Evolutionary conservation across 2,113 vertebrate species (phyloP), one percentile per base, ranked within the genome.

Genomic region (Pseudorectes ferrugineus): DNA sequence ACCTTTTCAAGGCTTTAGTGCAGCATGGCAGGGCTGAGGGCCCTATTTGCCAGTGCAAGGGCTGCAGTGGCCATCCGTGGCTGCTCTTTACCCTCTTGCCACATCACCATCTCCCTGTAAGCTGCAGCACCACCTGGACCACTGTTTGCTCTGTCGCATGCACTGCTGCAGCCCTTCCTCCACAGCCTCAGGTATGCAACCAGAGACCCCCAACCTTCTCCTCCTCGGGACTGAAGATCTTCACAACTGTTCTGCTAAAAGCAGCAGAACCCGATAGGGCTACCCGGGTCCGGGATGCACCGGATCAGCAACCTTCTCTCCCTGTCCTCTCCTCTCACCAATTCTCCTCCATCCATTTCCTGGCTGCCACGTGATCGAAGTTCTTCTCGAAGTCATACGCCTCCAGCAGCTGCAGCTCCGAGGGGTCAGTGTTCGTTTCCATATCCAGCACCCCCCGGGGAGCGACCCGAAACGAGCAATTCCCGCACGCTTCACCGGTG

Each of bases 371-470:
- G 3, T 26, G 11, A 40, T 38, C 14, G 71, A 92, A 92, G 66
- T 62, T 79, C 59, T 29, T 92, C 42, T 92, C 73, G 24, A 92
- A 92, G 33, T 84, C 66, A 33, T 78, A 88, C 16, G 36, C 72
- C 35, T 46, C 58, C 26, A 72, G 54, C 2, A 35, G 36, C 52
- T 73, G 85, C 54, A 88, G 28, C 14, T 92, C 85, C 28, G 66
- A 62, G 8, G 42, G 52, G 24, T 88, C 85, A 43, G 31, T 0
- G 35, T 4, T 48, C 28, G 1, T 3, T 12, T 88, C 78, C 85
- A 84, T 78, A 17, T 7, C 51, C 46, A 12, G 20, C 46, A 49
- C 20, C 18, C 5, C 23, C 12, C n/a, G n/a, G 31, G 31, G 6
- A 73, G 46, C 19, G 20, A 84, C 26, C 33, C 31, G 14, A 54